Percentiles rank a stretch among this genome's conserved stretches.
These are phyloP conservation scores for Linepithema humile DNA, from an alignment of 1,140 invertebrate species.

Conservation along the genomic window DNA sequence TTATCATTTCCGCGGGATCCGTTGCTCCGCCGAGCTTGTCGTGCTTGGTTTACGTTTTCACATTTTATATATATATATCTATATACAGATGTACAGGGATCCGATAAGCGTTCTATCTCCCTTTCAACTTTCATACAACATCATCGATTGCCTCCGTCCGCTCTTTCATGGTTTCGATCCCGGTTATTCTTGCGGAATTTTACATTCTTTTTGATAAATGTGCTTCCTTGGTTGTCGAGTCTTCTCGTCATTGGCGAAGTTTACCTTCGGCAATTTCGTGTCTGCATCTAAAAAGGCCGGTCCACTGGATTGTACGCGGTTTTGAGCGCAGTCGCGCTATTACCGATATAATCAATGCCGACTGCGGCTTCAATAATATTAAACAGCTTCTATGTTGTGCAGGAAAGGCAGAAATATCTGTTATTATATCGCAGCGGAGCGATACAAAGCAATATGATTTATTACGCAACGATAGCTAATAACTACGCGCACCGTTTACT, in stretches of 20 bases:
- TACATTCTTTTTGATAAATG: slow-evolving; percentile 16
- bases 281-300: background rate
- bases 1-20: slow-evolving; percentile 36
- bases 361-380: slow-evolving; percentile 42
- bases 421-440: background rate
- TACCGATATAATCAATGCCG: slow-evolving; percentile 32
- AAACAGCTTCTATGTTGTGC: background rate
- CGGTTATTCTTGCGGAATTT: slow-evolving; percentile 35
- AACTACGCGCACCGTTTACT: background rate
- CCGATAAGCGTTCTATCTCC: slow-evolving; percentile 30
- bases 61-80: background rate
- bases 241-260: background rate
- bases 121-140: slow-evolving; percentile 27
- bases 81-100: background rate
- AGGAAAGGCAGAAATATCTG: background rate
- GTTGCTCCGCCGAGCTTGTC: slow-evolving; percentile 31
- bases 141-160: slow-evolving; percentile 15
- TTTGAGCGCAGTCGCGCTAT: slow-evolving; percentile 21
- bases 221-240: background rate
- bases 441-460: slow-evolving; percentile 25
- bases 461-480: slow-evolving; percentile 20
- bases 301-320: background rate
- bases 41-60: slow-evolving; percentile 34
- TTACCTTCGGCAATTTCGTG: slow-evolving; percentile 1
- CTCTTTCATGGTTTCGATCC: background rate